These are phyloP conservation scores for Lathamus discolor DNA, from an alignment of 2,113 vertebrate genomes.

Conservation along the genomic window DNA sequence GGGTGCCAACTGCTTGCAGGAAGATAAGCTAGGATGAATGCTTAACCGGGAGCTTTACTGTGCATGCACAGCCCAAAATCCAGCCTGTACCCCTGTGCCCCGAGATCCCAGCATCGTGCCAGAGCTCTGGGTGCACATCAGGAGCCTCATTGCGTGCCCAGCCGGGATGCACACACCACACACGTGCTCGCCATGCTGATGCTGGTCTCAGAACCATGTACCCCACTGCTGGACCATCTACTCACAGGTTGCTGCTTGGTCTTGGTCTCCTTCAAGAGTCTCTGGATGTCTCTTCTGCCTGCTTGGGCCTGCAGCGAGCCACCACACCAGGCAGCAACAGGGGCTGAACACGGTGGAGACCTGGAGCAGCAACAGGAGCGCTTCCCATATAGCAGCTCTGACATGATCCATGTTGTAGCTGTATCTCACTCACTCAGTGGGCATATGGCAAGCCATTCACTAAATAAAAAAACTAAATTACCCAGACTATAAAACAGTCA, in stretches of 20 bases:
- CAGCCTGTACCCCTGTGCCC: not conserved
- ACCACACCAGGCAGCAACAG: rapidly evolving
- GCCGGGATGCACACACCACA: rapidly evolving
- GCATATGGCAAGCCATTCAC: conserved; percentile 27
- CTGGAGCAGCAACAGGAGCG: rapidly evolving
- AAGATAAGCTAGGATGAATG: not conserved
- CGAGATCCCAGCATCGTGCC: not conserved
- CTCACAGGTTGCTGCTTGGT: not conserved
- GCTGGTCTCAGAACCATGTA: not conserved
- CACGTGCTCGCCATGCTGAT: rapidly evolving
- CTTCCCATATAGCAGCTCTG: not conserved
- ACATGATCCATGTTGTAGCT: not conserved
- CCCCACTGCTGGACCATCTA: rapidly evolving
- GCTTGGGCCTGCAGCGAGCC: not conserved
- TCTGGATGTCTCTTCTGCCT: not conserved
- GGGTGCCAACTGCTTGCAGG: not conserved
- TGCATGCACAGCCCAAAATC: not conserved
- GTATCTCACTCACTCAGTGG: not conserved
- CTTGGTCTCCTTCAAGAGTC: not conserved
- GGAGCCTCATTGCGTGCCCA: not conserved
- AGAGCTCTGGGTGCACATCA: not conserved
- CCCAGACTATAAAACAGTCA: conserved; percentile 49
- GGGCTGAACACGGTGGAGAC: rapidly evolving
- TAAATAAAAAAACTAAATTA: conserved; percentile 42
- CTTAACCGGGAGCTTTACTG: not conserved